phyloP scores from a whole-genome alignment of 1,140 invertebrate species.

The Drosophila littoralis region DNA sequence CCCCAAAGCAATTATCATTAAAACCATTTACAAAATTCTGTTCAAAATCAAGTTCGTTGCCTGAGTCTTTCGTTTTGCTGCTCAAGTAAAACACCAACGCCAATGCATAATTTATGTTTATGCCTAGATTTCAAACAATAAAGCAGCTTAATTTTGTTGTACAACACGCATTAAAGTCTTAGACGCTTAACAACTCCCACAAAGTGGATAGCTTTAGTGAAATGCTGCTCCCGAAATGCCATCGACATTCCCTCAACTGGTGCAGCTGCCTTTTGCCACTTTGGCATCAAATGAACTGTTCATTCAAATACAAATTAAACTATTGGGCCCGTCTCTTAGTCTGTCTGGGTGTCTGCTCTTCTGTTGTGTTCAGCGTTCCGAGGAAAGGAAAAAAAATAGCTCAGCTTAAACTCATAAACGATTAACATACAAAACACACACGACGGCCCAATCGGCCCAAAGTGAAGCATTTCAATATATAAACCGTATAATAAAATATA shows the following conservation, averaged over 20 bases:
- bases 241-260: conserved; percentile 24
- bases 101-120: conserved; percentile 49
- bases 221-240: conserved; percentile 26
- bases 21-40: conserved; percentile 4
- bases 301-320: conserved; percentile 82
- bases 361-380: conserved; percentile 24
- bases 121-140: conserved; percentile 19
- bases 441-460: conserved; percentile 56
- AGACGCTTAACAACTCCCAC: conserved; percentile 45
- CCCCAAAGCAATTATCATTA: neutral
- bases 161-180: conserved; percentile 48
- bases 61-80: conserved; percentile 45
- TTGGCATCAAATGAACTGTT: conserved; percentile 82
- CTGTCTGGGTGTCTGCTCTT: conserved; percentile 8
- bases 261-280: conserved; percentile 57
- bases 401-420: conserved; percentile 74
- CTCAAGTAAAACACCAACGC: conserved; percentile 27
- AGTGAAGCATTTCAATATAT: conserved; percentile 75
- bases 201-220: conserved; percentile 19
- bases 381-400: conserved; percentile 33
- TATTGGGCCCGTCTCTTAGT: conserved; percentile 60
- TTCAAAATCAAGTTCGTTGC: conserved; percentile 31
- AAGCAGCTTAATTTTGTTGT: conserved; percentile 53
- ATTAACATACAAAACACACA: conserved; percentile 81
- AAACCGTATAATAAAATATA: conserved; percentile 80